Evolutionary conservation across 92 coral and sea anemone genomes (phyloP), one percentile per base, ranked within the genome.

Genomic region (Parazoanthus swiftii): DNA sequence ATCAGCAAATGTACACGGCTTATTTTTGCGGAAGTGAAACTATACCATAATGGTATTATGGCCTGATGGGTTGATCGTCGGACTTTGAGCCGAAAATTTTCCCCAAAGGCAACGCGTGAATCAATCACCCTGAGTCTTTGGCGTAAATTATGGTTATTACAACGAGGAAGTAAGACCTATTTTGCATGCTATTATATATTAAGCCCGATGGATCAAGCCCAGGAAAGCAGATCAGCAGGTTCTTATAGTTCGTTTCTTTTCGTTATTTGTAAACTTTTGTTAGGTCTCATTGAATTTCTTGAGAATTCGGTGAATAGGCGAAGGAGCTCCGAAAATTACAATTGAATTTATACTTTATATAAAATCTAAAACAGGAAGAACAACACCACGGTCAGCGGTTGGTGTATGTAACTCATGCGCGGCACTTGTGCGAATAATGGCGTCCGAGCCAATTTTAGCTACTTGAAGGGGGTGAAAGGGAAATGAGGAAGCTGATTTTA

Each of bases 401-500:
- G 6, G 11, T 44, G 48, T 23, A 84, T 20, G 38, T 6, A 46
- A 8, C 79, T 79, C 68, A 84, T 84, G 87, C 87, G 87, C 78
- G 7, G 29, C 38, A 20, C 35, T 44, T 46, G 0, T 16, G n/a
- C 9, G 26, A 3, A 35, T 33, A 54, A 84, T 84, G 87, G 87
- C 87, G 87, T 84, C 77, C 79, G 87, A 39, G 79, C 87, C 87
- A 84, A 84, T 84, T 84, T 84, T 84, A 84, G 87, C 68, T 1
- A 25, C 14, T 84, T 48, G 65, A 84, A 71, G 78, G 39, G 66
- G 77, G 16, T n/a, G n/a, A 84, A 78, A 10, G 79, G 79, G 21
- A 46, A 84, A 46, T 8, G n/a, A 70, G 79, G 39, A 84, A 71
- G 79, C 87, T 46, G 66, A 71, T 70, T 84, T 21, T 84, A 72